Evolutionary conservation across 2,797 vertebrate genomes (phyloP).

Genomic region (Lacerta bilineata): DNA sequence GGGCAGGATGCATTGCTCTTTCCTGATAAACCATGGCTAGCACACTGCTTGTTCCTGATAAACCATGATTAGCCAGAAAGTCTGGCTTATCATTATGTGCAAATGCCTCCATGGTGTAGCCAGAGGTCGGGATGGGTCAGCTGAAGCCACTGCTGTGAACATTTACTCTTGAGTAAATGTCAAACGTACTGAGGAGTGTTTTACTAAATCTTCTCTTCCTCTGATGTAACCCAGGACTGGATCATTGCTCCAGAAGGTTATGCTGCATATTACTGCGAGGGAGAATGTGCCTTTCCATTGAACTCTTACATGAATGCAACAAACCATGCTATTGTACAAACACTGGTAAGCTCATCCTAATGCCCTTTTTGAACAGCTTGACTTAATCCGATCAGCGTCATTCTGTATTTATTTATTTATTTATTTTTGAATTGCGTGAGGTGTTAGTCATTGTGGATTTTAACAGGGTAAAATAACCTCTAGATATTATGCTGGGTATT

Average conservation of each 20-base stretch:
- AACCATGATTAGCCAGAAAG: too few species aligned
- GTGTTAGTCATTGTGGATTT: not conserved
- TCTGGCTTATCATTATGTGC: too few species aligned
- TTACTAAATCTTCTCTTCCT: conserved; percentile 30
- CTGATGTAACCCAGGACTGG: conserved; percentile 87
- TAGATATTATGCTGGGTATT: not conserved
- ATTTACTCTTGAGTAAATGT: not conserved
- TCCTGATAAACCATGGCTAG: too few species aligned
- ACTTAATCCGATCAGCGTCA: not conserved
- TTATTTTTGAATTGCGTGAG: too few species aligned
- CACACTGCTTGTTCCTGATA: too few species aligned
- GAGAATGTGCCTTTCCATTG: conserved; percentile 96
- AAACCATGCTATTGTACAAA: conserved; percentile 98
- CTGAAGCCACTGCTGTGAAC: not conserved
- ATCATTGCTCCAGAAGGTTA: conserved; percentile 98
- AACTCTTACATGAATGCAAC: conserved; percentile 99
- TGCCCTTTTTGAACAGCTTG: not conserved
- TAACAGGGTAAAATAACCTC: not conserved
- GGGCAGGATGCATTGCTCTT: too few species aligned
- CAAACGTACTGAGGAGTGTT: not conserved
- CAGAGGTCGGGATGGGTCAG: not conserved
- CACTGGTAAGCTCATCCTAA: conserved; percentile 87
- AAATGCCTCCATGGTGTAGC: too few species aligned
- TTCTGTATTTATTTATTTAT: not conserved
- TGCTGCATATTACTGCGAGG: conserved; percentile 97